Evolutionary conservation across 1,140 invertebrate species (phyloP), one percentile per base, ranked within the genome.

Genomic region (Drosophila ogumai): DNA sequence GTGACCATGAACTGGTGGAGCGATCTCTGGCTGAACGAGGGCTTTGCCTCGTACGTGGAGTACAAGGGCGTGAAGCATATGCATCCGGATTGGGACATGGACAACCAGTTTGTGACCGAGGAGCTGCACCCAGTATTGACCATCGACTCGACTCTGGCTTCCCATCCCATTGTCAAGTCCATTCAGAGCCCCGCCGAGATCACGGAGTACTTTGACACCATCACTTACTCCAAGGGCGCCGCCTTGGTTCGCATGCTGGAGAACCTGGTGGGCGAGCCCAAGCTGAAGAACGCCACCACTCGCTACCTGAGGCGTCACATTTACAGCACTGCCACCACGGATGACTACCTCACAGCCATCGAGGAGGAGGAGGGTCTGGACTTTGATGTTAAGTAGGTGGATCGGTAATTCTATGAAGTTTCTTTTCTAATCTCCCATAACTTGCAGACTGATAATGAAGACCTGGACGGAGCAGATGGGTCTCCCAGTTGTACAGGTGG

Each of bases 381-480:
- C 22, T 85, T 94, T 13, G 94, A 95, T 73, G 92, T 96, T 7
- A 92, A 92, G 91, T 92, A 64, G 58, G 81, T 79, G 9, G 17
- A 25, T 2, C 3, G n/a, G 8, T 25, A n/a, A 0, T 6, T 13
- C 5, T 4, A 2, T n/a, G 0, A 5, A 25, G 19, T 10, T 22
- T 0, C 13, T 55, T 10, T 4, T 38, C 34, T 55, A 38, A 36
- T 34, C 17, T 6, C 7, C 1, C 7, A 8, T 32, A 43, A 22
- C 38, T 41, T 22, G 3, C 31, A 95, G 95, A 0, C 91, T 94
- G 17, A 96, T 99, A 49, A 97, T 99, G 96, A 95, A 98, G 76
- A 98, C 97, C 0, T 99, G 98, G 97, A 98, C 97, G 0, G 94
- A 95, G 40, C 98, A 99, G 93, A 98, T 97, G 96, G 98, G 98